Base-by-base conservation (phyloP, 2,113 vertebrate species). In the Chrysemys picta region DNA sequence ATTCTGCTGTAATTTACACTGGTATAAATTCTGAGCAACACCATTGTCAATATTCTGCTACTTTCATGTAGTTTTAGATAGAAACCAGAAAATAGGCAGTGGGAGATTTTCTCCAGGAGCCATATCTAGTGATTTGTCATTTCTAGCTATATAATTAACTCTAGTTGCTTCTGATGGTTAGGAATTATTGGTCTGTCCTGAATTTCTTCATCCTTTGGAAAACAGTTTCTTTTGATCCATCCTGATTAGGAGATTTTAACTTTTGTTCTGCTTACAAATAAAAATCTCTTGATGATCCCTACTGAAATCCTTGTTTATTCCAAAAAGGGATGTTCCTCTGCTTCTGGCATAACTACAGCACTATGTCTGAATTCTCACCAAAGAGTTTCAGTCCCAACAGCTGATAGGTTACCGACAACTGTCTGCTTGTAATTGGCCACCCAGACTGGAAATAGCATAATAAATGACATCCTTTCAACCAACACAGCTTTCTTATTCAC, bases 381-480 rank as follows among this genome's bases (percentile, higher is more conserved):
- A 93, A 89, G 94, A 94, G 89, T 84, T 93, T 94, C 56, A 90
- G 92, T 94, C 92, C 93, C 1, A 19, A 95, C 95, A 95, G 93
- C 95, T 97, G 96, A 97, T 97, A 94, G 95, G 88, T 89, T 95
- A 94, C 94, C 96, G 96, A 97, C 97, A 97, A 94, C 93, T 97
- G 96, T 95, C 96, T 97, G 96, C 96, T 84, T 96, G 96, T 97
- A 87, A 92, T 93, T 85, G 57, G 90, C 95, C 92, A 92, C 95
- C 95, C 93, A 93, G 96, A 94, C 93, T 81, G 95, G 87, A 95
- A 95, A 89, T 95, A 93, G 95, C 84, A n/a, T 35, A 31, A n/a
- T 69, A 14, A 65, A 17, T 83, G 81, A 57, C 92, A 90, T 92
- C 52, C 84, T 79, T 95, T 82, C 91, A 95, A 80, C 90, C 94